Conservation (phyloP, 2,888 invertebrate genomes). For the Chaetoderma sp. region DNA sequence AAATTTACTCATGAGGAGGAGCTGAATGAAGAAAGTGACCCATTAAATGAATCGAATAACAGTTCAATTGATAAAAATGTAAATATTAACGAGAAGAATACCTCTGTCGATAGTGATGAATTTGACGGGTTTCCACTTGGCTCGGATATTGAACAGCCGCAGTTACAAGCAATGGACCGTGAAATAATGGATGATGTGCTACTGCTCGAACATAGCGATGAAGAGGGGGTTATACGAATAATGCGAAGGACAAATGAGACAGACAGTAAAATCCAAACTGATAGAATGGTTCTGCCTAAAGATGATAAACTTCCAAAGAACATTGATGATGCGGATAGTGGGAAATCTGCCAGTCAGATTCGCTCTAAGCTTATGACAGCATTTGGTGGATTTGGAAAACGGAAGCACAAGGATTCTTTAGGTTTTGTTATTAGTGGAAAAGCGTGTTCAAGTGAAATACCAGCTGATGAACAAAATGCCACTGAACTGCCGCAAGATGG, state of each 20-base stretch:
- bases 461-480: slow-evolving; percentile 15
- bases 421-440: background rate
- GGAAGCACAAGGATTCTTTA: background rate
- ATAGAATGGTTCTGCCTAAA: no score
- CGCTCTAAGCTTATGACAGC: slow-evolving; percentile 27
- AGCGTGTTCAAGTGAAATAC: slow-evolving; percentile 21
- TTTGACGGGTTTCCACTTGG: background rate
- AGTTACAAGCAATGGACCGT: background rate
- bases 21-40: background rate
- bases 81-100: no score
- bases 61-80: background rate
- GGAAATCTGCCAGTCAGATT: slow-evolving; percentile 19
- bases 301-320: background rate
- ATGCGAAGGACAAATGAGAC: background rate
- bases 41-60: background rate
- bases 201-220: background rate
- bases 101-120: background rate
- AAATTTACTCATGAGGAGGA: slow-evolving; percentile 51
- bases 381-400: slow-evolving; percentile 15
- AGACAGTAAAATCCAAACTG: no score
- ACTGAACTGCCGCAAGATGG: slow-evolving; percentile 71
- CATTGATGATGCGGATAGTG: background rate
- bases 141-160: background rate
- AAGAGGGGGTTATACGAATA: background rate
- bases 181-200: background rate